Base-by-base conservation (phyloP, 2,113 vertebrate genomes). In the Cyanoderma ruficeps region DNA sequence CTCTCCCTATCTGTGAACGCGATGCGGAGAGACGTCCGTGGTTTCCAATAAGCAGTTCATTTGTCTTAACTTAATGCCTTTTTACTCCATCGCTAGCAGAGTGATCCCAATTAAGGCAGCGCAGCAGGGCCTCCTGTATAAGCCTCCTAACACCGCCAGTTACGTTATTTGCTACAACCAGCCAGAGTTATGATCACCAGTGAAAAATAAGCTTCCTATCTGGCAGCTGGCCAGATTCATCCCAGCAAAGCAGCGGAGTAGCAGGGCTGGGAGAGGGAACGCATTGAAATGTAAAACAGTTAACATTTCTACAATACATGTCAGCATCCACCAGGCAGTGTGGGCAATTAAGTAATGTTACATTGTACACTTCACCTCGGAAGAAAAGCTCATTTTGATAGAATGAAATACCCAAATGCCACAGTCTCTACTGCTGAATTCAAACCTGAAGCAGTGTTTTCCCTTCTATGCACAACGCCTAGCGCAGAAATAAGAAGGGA, bases 241-340 rank as follows among this genome's bases (percentile, higher is more conserved):
- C 93, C 90, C 25, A 44, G 90, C 93, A 75, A 88, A 96, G 94
- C 92, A 3, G 75, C 50, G 4, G 92, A 93, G 93, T 83, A 74
- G 88, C 91, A 56, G 53, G 86, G 39, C 88, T 49, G 85, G 69
- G 96, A 97, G 83, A 77, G 76, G 90, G 93, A 94, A 89, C 3
- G 86, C 93, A 97, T 97, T 96, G 96, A 97, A 95, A 97, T 97
- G 96, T 95, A 97, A 97, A 96, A 50, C 94, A 95, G 96, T 95
- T 96, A 95, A 94, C 96, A 93, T 94, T 94, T 91, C 94, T 39
- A 96, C 96, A 97, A 83, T 97, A 37, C 90, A 28, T 91, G 89
- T 96, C 94, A 95, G 95, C 96, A 91, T 96, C 94, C 83, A 71
- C 78, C 83, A 74, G 85, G 92, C 80, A 7, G 67, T 71, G 78